Evolutionary conservation across 2,113 vertebrate genomes (phyloP), one percentile per base, ranked within the genome.

Genomic region (Bagarius yarrelli): DNA sequence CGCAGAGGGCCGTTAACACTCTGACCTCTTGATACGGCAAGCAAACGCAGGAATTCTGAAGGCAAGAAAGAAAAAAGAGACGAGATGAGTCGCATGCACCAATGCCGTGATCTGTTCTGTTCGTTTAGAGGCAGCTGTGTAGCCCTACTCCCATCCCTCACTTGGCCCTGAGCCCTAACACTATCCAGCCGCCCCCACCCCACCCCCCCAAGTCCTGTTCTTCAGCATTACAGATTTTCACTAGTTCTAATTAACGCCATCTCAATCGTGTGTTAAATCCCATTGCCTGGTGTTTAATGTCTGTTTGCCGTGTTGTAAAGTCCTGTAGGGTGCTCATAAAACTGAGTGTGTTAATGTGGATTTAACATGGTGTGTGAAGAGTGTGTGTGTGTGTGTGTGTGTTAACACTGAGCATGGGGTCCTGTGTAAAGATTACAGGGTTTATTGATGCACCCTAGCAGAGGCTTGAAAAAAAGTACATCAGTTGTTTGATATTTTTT

Each of bases 1-100:
- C 88, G 84, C 84, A 88, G 88, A 90, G 90, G 92, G 93, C 89
- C 91, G 93, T 94, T 93, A 93, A 91, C 91, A 90, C 87, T 85
- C 88, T 93, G 92, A 94, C 93, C 93, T 86, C 88, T 47, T 90
- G 90, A 90, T 89, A 85, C 83, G 77, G 83, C 80, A 55, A 86
- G 87, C 81, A 84, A 86, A 83, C 86, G 84, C 87, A 85, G 86
- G 86, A 86, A 83, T 82, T 80, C 81, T 36, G 55, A 34, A 72
- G 79, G 86, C 64, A 83, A 85, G 87, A 86, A 85, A 87, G 87
- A 87, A 81, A 87, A 86, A 85, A 87, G 86, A 80, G 84, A 83
- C 81, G 83, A 83, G 83, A 78, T 76, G 84, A 85, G 74, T 56
- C 73, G 73, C 74, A 61, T 63, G 23, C 80, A 55, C 71, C 30